phyloP scores from a whole-genome alignment of 2,888 invertebrate genomes.

The Vandiemenella viatica region DNA sequence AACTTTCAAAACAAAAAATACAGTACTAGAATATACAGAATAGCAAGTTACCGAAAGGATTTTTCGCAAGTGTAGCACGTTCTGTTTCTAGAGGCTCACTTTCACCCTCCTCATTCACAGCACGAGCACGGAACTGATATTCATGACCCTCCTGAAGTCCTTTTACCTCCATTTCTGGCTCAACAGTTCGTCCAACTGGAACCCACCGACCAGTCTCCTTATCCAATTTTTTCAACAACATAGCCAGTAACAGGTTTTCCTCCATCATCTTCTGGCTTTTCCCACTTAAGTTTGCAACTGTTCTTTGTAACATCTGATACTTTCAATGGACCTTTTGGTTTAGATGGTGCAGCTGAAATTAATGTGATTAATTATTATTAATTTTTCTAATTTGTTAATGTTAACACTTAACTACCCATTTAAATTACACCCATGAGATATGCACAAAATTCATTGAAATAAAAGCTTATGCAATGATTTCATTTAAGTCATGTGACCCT shows the following conservation, averaged over 20 bases:
- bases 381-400: background rate
- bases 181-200: constrained; percentile 76
- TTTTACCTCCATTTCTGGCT: constrained; percentile 73
- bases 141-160: constrained; percentile 84
- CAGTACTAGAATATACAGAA: background rate
- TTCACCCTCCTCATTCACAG: constrained; percentile 89
- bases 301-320: constrained; percentile 78
- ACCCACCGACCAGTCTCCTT: constrained; percentile 84
- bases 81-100: constrained; percentile 91
- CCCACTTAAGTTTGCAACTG: constrained; percentile 82
- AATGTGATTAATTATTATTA: background rate
- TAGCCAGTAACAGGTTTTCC: constrained; percentile 88
- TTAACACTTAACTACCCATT: too few species aligned
- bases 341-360: constrained; percentile 54
- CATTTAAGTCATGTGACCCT: too few species aligned
- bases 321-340: constrained; percentile 78
- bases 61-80: constrained; percentile 77
- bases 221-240: constrained; percentile 85
- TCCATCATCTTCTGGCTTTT: constrained; percentile 88
- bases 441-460: too few species aligned
- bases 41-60: constrained; percentile 65
- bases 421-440: background rate
- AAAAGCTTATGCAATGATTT: too few species aligned
- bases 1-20: background rate
- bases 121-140: constrained; percentile 86